Percentiles rank a stretch among this genome's conserved stretches.
Evolutionary conservation across 2,888 invertebrate species (phyloP).

Genomic region (Drosophila borborema): DNA sequence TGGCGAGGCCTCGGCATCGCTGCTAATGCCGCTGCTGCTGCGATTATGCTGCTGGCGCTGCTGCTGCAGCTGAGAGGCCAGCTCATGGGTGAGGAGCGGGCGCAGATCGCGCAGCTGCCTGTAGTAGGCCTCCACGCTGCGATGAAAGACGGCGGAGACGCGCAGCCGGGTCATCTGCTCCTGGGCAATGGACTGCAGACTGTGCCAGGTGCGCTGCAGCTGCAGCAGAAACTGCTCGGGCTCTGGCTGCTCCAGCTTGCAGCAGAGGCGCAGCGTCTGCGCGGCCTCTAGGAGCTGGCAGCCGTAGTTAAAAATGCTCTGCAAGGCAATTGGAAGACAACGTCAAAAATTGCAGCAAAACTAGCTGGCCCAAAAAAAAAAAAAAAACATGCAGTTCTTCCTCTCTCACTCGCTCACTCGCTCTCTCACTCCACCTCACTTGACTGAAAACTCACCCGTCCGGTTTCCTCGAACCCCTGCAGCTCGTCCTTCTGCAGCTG

Average conservation of each 20-base stretch:
- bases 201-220: slow-evolving; percentile 89
- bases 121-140: slow-evolving; percentile 89
- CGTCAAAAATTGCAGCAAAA: slow-evolving; percentile 12
- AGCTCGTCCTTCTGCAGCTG: slow-evolving; percentile 91
- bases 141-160: slow-evolving; percentile 91
- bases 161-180: slow-evolving; percentile 91
- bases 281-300: slow-evolving; percentile 92
- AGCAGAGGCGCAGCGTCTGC: slow-evolving; percentile 89
- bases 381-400: slow-evolving; percentile 32
- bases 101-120: slow-evolving; percentile 87
- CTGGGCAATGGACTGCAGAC: slow-evolving; percentile 89
- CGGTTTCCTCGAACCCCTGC: slow-evolving; percentile 91
- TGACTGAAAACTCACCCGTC: slow-evolving; percentile 87
- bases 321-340: slow-evolving; percentile 33
- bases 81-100: slow-evolving; percentile 86
- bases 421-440: background rate
- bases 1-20: slow-evolving; percentile 62
- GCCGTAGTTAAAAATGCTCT: slow-evolving; percentile 94
- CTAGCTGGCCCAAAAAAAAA: slow-evolving; percentile 38
- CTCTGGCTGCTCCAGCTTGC: slow-evolving; percentile 88
- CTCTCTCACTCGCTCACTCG: slow-evolving; percentile 1
- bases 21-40: slow-evolving; percentile 72
- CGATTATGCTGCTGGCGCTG: slow-evolving; percentile 71
- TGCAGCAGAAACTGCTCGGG: slow-evolving; percentile 87
- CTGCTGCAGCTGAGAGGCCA: slow-evolving; percentile 65